Base-by-base conservation (phyloP, 2,888 invertebrate genomes). In the Brachynemurus nebulosus region DNA sequence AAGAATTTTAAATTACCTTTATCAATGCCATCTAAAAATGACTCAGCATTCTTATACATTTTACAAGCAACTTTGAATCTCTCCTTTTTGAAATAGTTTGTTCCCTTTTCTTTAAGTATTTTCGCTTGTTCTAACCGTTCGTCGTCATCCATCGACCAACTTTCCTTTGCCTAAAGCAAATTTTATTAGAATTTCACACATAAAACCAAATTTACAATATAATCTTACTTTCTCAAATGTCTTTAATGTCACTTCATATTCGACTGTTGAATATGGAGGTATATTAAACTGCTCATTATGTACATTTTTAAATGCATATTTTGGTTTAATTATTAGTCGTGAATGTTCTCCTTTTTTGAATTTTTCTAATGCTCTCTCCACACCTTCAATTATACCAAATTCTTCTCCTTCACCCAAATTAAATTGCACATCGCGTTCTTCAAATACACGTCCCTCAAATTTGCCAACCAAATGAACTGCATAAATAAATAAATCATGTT, bases 101-200 rank as follows among this genome's bases (percentile, higher is more conserved):
- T 95, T 37, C 95, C 97, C 59, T 88, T 92, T 48, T 86, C 84
- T 65, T 97, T 97, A 50, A 78, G 81, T 11, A 84, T 67, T 60
- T 80, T 78, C 0, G 86, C 79, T 57, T 86, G 85, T 45, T 82
- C 82, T 5, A 96, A 53, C 59, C 86, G 86, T 62, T 95, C 88
- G 0, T 69, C 63, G 1, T 72, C 69, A 47, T 85, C 80, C 69
- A 96, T 71, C 35, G 84, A 74, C 92, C 93, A 96, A 37, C 70
- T 63, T 52, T 88, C 85, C 53, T 84, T 82, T 0, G 74, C 74
- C 73, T 83, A 63, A 14, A 55, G 55, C 38, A 41, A 33, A 20
- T 39, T 39, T 44, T 14, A 41, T 39, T 14, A 2, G 23, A 35
- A 16, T 14, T n/a, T 35, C 12, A 35, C 14, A 11, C 5, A 8